These are phyloP conservation scores for Nysson spinosus DNA, from an alignment of 2,888 invertebrate genomes.

Conservation along the genomic window DNA sequence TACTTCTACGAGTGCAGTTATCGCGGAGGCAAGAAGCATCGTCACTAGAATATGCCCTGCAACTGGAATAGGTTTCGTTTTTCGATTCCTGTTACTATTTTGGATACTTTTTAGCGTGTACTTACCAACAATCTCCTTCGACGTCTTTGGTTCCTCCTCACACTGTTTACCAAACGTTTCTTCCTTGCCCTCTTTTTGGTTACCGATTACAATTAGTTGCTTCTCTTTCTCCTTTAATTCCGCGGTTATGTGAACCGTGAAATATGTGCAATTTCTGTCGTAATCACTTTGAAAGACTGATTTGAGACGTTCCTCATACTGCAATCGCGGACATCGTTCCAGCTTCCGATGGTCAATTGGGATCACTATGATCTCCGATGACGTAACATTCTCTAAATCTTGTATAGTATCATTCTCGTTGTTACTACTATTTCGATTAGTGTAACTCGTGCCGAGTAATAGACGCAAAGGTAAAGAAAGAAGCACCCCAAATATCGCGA, in stretches of 20 bases:
- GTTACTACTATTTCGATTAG: conserved; percentile 17
- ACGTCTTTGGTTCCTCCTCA: conserved; percentile 13
- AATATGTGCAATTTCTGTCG: conserved; percentile 69
- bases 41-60: conserved; percentile 69
- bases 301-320: conserved; percentile 59
- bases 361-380: conserved; percentile 12
- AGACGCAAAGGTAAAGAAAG: conserved; percentile 66
- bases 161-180: neutral
- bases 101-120: conserved; percentile 31
- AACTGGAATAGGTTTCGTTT: conserved; percentile 64
- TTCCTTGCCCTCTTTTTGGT: neutral
- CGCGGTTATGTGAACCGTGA: neutral
- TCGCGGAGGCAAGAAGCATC: conserved; percentile 69
- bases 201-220: no score
- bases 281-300: conserved; percentile 62
- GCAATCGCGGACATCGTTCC: conserved; percentile 60
- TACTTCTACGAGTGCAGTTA: conserved; percentile 70
- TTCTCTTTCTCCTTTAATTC: neutral
- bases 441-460: conserved; percentile 64
- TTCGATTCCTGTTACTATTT: conserved; percentile 37
- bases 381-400: conserved; percentile 7
- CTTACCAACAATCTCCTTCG: conserved; percentile 36
- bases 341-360: conserved; percentile 51
- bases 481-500: conserved; percentile 68
- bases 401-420: neutral